Conservation (phyloP, 2,797 vertebrate species). For the Neoniphon sammara region DNA sequence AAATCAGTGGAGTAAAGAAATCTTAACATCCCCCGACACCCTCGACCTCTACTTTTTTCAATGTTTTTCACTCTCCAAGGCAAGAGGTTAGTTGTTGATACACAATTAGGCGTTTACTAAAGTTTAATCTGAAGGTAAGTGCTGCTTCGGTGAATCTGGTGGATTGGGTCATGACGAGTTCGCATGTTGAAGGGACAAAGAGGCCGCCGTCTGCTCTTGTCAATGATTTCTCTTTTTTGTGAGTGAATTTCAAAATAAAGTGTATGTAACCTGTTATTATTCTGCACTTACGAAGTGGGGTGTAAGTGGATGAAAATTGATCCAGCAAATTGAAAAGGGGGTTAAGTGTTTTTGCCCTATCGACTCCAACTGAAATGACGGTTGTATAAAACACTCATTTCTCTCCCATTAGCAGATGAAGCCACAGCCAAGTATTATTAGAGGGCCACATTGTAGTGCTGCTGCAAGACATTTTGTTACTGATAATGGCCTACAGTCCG, state of each 20-base stretch:
- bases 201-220: slow-evolving; percentile 78
- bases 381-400: slow-evolving; percentile 92
- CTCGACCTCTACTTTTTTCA: slow-evolving; percentile 77
- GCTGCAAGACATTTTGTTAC: slow-evolving; percentile 79
- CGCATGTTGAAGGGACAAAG: slow-evolving; percentile 81
- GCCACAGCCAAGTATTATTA: slow-evolving; percentile 85
- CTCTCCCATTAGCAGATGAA: slow-evolving; percentile 93
- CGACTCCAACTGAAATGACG: slow-evolving; percentile 89
- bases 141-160: slow-evolving; percentile 87
- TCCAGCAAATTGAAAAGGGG: slow-evolving; percentile 92
- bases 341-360: slow-evolving; percentile 92
- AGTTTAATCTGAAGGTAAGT: slow-evolving; percentile 91
- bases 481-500: slow-evolving; percentile 77
- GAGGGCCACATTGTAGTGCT: slow-evolving; percentile 80
- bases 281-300: slow-evolving; percentile 90
- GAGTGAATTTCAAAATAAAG: slow-evolving; percentile 95
- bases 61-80: slow-evolving; percentile 79
- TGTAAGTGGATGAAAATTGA: slow-evolving; percentile 96
- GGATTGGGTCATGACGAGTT: slow-evolving; percentile 85
- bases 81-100: slow-evolving; percentile 85
- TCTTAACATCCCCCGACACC: slow-evolving; percentile 41
- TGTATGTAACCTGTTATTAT: slow-evolving; percentile 95
- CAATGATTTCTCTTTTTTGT: slow-evolving; percentile 85
- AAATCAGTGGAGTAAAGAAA: slow-evolving; percentile 82
- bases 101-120: slow-evolving; percentile 87